These are phyloP conservation scores for Harpegnathos saltator DNA, from an alignment of 1,140 invertebrate species.

Conservation along the genomic window DNA sequence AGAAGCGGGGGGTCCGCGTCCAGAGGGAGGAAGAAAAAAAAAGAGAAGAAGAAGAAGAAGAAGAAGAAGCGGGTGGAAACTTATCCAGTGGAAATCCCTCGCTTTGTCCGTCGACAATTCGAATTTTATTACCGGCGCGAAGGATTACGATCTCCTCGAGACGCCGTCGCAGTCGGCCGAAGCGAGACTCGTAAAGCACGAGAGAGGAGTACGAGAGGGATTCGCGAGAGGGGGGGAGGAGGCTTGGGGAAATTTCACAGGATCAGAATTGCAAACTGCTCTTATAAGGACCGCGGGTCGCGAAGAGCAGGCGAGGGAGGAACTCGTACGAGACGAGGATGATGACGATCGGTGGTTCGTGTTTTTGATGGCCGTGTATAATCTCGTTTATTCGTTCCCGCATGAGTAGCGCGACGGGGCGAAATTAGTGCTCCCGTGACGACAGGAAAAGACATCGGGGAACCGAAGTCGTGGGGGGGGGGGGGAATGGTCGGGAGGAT, in stretches of 20 bases:
- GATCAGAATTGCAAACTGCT: conserved; percentile 12
- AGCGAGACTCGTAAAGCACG: conserved; percentile 21
- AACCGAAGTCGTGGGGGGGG: too few species aligned
- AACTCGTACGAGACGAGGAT: neutral
- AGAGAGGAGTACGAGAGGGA: neutral
- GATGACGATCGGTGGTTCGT: conserved; percentile 21
- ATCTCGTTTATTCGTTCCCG: conserved; percentile 29
- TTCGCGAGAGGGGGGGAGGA: too few species aligned
- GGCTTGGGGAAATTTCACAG: conserved; percentile 2
- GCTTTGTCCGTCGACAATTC: conserved; percentile 45
- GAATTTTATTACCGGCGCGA: conserved; percentile 43
- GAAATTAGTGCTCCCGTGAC: neutral
- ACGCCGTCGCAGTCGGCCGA: conserved; percentile 2
- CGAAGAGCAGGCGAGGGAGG: neutral
- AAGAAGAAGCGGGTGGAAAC: conserved; percentile 14
- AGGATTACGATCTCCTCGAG: conserved; percentile 34
- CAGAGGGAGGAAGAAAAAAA: neutral
- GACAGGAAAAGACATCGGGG: neutral
- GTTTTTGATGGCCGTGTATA: conserved; percentile 18
- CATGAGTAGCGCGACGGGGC: neutral
- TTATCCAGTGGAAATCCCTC: conserved; percentile 40
- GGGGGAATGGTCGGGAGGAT: neutral
- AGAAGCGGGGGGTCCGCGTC: neutral
- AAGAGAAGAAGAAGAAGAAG: conserved; percentile 3
- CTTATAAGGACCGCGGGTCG: neutral